Base-by-base conservation (phyloP, 2,888 invertebrate species). In the Catocala sponsa region DNA sequence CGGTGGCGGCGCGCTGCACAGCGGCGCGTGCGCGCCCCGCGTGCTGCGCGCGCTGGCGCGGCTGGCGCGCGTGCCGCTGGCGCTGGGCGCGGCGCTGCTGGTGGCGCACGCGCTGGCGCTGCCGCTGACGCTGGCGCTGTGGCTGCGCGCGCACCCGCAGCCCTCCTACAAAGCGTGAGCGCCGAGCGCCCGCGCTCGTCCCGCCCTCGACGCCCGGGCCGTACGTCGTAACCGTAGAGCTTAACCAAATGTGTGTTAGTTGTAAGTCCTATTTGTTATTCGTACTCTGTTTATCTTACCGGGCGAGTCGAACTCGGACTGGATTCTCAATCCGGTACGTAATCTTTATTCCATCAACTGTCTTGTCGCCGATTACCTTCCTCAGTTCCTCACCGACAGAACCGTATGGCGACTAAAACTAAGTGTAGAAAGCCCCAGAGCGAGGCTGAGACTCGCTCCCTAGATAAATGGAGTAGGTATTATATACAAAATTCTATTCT, bases 101-200 rank as follows among this genome's bases (percentile, higher is more conserved):
- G 89, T 81, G 48, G 82, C 85, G 82, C 93, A 90, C 82, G 87
- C 82, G 69, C 75, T 81, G 43, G 80, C 91, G 79, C 84, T 92
- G 83, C 85, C 91, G 83, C 89, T 92, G 53, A 79, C 91, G 67
- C 84, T 88, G 47, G 90, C 90, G 80, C 86, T 92, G 70, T 89
- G 90, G 63, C 87, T 90, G 78, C 88, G 87, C 79, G 85, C 87
- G 55, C 82, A 79, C 59, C 87, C 88, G 51, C 70, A 43, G 38
- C 76, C 64, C 65, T 55, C 80, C 11, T 87, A 91, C 88, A 92
- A 93, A 82, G 91, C 91, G 1, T 91, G 86, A 65, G 51, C 48
- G 38, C 38, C n/a, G n/a, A n/a, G n/a, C n/a, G n/a, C 7, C 15
- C n/a, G 52, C 42, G 5, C n/a, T n/a, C n/a, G n/a, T n/a, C n/a